Evolutionary conservation across 1,140 invertebrate species (phyloP).

Genomic region (Pectinophora gossypiella): DNA sequence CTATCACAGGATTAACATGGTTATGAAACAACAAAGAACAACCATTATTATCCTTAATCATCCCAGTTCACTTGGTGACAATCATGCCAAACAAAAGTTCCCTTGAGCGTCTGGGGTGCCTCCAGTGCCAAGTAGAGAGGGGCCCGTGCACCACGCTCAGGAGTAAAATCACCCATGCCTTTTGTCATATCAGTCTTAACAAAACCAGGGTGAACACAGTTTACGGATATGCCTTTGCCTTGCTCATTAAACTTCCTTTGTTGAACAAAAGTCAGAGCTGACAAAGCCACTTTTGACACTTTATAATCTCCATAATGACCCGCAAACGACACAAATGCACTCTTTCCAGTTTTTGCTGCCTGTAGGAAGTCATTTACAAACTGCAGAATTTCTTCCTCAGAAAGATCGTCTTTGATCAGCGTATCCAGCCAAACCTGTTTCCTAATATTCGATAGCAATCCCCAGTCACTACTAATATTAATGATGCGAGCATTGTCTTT

Average conservation of each 20-base stretch:
- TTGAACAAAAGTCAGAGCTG: constrained; percentile 81
- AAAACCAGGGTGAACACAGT: constrained; percentile 82
- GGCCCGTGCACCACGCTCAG: constrained; percentile 78
- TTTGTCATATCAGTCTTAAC: constrained; percentile 86
- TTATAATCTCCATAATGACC: constrained; percentile 79
- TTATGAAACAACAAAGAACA: constrained; percentile 40
- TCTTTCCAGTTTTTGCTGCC: constrained; percentile 70
- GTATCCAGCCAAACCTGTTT: constrained; percentile 69
- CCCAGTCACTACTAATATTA: constrained; percentile 84
- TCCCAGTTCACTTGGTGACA: constrained; percentile 73
- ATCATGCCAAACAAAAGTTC: constrained; percentile 73
- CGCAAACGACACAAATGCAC: constrained; percentile 75
- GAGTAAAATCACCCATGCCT: constrained; percentile 81
- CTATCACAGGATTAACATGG: constrained; percentile 62
- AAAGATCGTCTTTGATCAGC: constrained; percentile 74
- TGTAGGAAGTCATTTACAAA: constrained; percentile 79
- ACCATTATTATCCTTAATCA: constrained; percentile 48
- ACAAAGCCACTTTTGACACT: constrained; percentile 84
- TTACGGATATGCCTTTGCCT: constrained; percentile 80
- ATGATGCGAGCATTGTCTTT: constrained; percentile 82
- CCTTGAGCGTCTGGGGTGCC: constrained; percentile 62
- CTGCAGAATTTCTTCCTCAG: constrained; percentile 77
- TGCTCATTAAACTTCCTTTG: constrained; percentile 77
- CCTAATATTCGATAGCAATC: constrained; percentile 78
- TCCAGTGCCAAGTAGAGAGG: constrained; percentile 69